A percentile compares a stretch with the other conserved stretches of the same genome.
Evolutionary conservation across 2,797 vertebrate genomes (phyloP).

Genomic region (Calcarius lapponicus): DNA sequence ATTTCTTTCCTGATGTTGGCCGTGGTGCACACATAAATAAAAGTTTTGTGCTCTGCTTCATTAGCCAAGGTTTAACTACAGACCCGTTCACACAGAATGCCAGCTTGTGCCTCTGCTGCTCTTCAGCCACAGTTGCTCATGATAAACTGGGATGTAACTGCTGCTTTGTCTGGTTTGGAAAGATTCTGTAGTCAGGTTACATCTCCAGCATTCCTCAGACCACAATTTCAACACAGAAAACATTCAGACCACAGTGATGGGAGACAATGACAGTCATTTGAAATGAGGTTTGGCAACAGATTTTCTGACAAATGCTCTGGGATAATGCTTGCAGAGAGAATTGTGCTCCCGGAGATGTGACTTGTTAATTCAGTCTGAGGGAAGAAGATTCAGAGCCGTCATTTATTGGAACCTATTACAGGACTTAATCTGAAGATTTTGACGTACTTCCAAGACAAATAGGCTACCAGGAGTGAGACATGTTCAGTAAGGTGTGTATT

Average conservation of each 20-base stretch:
- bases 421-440: constrained; percentile 7
- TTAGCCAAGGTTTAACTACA: not conserved
- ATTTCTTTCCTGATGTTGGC: not conserved
- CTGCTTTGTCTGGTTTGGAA: not conserved
- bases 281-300: constrained; percentile 14
- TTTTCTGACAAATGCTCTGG: not conserved
- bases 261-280: not conserved
- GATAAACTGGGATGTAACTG: not conserved
- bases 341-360: not conserved
- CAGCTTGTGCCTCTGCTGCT: not conserved
- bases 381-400: not conserved
- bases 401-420: not conserved
- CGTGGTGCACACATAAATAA: not conserved
- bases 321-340: not conserved
- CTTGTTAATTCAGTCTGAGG: constrained; percentile 7
- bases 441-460: constrained; percentile 13
- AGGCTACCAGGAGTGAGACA: not conserved
- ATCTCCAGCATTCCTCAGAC: not conserved
- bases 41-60: not conserved
- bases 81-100: rapidly evolving
- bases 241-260: not conserved
- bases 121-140: not conserved
- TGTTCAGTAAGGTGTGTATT: not conserved
- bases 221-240: not conserved
- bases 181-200: not conserved